phyloP scores from a whole-genome alignment of 1,140 invertebrate genomes.

The Achatina immaculata region DNA sequence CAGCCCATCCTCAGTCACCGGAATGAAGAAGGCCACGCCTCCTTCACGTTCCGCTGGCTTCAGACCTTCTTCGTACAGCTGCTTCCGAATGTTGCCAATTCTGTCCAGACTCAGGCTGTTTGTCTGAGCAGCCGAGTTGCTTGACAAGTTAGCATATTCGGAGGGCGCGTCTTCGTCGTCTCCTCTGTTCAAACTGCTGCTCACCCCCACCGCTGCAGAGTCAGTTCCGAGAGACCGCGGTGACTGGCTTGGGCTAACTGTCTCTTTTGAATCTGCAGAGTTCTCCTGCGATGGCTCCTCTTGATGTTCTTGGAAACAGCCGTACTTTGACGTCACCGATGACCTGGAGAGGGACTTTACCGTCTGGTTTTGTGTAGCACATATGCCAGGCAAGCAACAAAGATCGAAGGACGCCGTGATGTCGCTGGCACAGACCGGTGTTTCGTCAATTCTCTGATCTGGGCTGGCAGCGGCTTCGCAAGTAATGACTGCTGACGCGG shows the following conservation, averaged over 20 bases:
- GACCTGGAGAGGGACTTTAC: not conserved
- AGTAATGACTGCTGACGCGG: not conserved
- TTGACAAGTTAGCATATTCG: not conserved
- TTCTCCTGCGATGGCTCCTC: conserved; percentile 4
- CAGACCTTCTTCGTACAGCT: conserved; percentile 28
- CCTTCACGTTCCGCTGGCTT: conserved; percentile 23
- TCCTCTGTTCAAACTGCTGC: not conserved
- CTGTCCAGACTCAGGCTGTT: not conserved
- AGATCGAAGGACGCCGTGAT: not conserved
- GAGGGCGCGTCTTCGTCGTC: not conserved
- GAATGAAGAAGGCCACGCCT: conserved; percentile 31
- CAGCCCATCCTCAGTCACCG: conserved; percentile 17
- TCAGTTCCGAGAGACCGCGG: not conserved
- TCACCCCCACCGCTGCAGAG: not conserved
- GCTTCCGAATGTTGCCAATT: conserved; percentile 19
- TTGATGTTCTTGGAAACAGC: not conserved
- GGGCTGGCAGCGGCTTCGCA: not conserved
- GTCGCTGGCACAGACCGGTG: not conserved
- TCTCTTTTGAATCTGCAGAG: not conserved
- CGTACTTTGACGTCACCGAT: not conserved
- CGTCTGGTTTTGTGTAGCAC: not conserved
- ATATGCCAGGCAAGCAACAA: not conserved
- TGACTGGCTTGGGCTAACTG: not conserved
- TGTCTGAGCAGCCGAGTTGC: not conserved
- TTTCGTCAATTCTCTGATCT: not conserved